Evolutionary conservation across 2,888 invertebrate species (phyloP).

Genomic region (Tenthredo scrophulariae): DNA sequence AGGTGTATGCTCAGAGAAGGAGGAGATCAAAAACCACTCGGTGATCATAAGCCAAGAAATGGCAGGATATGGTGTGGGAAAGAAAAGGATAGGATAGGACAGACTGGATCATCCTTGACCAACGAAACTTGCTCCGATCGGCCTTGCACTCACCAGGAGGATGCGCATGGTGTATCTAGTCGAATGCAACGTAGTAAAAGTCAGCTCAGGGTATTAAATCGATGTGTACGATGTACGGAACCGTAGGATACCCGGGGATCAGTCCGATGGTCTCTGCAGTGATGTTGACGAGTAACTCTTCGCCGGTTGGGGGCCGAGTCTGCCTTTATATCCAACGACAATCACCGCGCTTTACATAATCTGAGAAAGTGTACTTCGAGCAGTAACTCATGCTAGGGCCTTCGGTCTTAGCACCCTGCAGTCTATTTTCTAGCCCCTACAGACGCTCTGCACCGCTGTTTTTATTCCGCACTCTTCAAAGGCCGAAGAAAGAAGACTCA

Average conservation of each 20-base stretch:
- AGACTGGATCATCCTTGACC: neutral
- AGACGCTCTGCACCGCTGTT: neutral
- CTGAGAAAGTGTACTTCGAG: constrained; percentile 77
- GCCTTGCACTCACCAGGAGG: constrained; percentile 47
- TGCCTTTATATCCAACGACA: constrained; percentile 75
- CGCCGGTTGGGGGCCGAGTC: constrained; percentile 73
- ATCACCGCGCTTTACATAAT: constrained; percentile 75
- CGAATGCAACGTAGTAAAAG: constrained; percentile 15
- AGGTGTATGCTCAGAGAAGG: neutral
- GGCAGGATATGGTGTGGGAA: constrained; percentile 42
- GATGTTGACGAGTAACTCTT: constrained; percentile 76
- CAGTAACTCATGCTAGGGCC: constrained; percentile 24
- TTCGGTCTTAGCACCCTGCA: constrained; percentile 2
- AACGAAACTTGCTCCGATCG: constrained; percentile 34
- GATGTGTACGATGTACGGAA: neutral
- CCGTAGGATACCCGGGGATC: neutral
- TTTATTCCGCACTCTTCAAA: constrained; percentile 8
- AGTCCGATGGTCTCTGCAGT: constrained; percentile 71
- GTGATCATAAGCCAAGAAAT: neutral
- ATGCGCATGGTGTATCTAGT: constrained; percentile 40
- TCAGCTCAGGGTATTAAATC: neutral
- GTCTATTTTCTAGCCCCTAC: neutral
- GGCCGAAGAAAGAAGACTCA: constrained; percentile 1
- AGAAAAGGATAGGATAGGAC: neutral
- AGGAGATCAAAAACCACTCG: constrained; percentile 21